Base-by-base conservation (phyloP, 1,140 invertebrate genomes). In the Listronotus oregonensis region DNA sequence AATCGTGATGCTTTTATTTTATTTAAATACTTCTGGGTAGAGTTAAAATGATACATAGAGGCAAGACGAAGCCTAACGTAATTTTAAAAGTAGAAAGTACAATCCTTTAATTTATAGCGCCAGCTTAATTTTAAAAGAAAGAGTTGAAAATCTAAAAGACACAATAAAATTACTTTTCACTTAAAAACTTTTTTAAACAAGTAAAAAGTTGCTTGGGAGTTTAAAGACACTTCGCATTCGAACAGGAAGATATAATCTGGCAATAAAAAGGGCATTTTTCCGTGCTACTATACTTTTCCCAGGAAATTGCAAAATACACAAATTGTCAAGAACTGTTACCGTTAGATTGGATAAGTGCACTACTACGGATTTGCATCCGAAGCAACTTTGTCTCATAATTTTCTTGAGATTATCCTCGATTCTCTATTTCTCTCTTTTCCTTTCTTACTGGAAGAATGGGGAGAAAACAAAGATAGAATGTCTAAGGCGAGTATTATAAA, bases 261-360 rank as follows among this genome's bases (percentile, higher is more conserved):
- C 49, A 62, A 62, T 62, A 62, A 62, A 55, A 62, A 51, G 40
- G 60, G 60, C 50, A 54, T 62, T 62, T 62, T 61, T 62, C 58
- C 50, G 40, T 51, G 60, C 39, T 17, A 54, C 50, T 54, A 62
- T 62, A 62, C 40, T 62, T 62, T 54, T 54, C 21, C 31, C 39
- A 31, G 60, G 60, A 62, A 62, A 62, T 62, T 62, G 60, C 60
- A 44, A 62, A 62, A 52, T 62, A 47, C 50, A 62, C 60, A 62
- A 62, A 62, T 51, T 62, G 60, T 62, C 60, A 62, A 62, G 60
- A 62, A 62, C 60, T 54, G 60, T 62, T 62, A 62, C 49, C 60
- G 60, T 62, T 62, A 62, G 60, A 62, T 62, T 62, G 60, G 60
- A 44, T 62, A 62, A 62, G 60, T 62, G 60, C 60, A 62, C 49